Evolutionary conservation across 1,140 invertebrate species (phyloP), one percentile per base, ranked within the genome.

Genomic region (Diplogasteroides magnus): DNA sequence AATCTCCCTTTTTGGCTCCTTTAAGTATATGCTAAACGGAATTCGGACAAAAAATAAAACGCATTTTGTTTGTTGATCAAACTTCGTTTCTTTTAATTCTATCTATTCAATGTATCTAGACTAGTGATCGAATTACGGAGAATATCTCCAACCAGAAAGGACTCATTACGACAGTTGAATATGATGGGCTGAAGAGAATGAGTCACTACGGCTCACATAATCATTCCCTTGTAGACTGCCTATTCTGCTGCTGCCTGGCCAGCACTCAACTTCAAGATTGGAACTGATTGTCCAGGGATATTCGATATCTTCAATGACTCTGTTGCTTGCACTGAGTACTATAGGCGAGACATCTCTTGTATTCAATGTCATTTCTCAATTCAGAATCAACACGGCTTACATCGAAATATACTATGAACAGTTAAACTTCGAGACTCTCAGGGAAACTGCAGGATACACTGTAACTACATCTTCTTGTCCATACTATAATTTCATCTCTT

Each of bases 341-440:
- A 75, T 59, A 67, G 74, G 29, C 55, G 28, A 29, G 23, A 14
- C n/a, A n/a, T n/a, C n/a, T n/a, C n/a, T n/a, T n/a, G n/a, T n/a
- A n/a, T n/a, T n/a, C n/a, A n/a, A n/a, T n/a, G n/a, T n/a, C n/a
- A n/a, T n/a, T n/a, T n/a, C n/a, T 6, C 66, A 65, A n/a, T n/a
- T n/a, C 13, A 69, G 67, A 48, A 19, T 67, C 48, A 75, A 76
- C 61, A 76, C 74, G 25, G 81, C 80, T 1, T 83, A 80, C 65
- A 83, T 82, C 37, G 80, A 82, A 72, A 82, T 82, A 37, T 82
- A 82, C 59, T 82, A 82, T 64, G 80, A 82, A 70, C 80, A 82
- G 66, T 66, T 82, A 57, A 82, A 82, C 58, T 82, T 77, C 61
- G 80, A 82, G 64, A 77, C 72, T 26, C 64, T 82, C 23, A 83